A percentile compares a stretch with the other conserved stretches of the same genome.
phyloP scores from a whole-genome alignment of 1,140 invertebrate genomes.

The Wiebesia pumilae region DNA sequence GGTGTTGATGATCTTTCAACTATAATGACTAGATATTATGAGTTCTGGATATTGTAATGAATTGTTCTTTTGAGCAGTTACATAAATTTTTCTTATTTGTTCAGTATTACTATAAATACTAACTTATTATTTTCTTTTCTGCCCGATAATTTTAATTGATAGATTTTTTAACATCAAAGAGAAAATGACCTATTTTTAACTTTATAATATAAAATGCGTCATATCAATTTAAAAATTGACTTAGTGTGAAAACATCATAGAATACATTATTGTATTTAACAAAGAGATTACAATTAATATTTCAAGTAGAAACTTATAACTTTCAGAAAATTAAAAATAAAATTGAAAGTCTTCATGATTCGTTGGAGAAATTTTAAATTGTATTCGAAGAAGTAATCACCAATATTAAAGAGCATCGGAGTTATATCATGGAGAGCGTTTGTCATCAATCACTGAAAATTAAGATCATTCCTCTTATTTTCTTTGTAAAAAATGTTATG shows the following conservation, averaged over 20 bases:
- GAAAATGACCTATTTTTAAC: not conserved
- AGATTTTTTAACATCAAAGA: not conserved
- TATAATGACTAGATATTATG: not conserved
- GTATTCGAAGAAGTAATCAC: constrained; percentile 51
- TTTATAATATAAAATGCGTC: not conserved
- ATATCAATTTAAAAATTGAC: not conserved
- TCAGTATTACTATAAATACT: too few species aligned
- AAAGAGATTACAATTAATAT: constrained; percentile 16
- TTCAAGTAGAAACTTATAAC: not conserved
- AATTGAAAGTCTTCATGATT: not conserved
- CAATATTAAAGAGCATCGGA: constrained; percentile 45
- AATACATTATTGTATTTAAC: constrained; percentile 36
- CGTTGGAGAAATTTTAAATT: constrained; percentile 11
- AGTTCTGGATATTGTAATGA: too few species aligned
- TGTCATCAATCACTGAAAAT: constrained; percentile 49
- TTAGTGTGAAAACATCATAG: constrained; percentile 19
- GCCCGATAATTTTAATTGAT: too few species aligned
- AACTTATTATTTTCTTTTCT: too few species aligned
- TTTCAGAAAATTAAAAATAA: not conserved
- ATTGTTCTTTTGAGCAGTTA: too few species aligned
- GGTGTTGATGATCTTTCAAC: not conserved
- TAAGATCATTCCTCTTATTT: constrained; percentile 38
- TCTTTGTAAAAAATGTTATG: constrained; percentile 1
- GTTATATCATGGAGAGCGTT: constrained; percentile 46
- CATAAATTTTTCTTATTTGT: too few species aligned